A percentile compares a stretch with the other conserved stretches of the same genome.
Evolutionary conservation across 2,113 vertebrate species (phyloP).

Genomic region (Passer montanus): DNA sequence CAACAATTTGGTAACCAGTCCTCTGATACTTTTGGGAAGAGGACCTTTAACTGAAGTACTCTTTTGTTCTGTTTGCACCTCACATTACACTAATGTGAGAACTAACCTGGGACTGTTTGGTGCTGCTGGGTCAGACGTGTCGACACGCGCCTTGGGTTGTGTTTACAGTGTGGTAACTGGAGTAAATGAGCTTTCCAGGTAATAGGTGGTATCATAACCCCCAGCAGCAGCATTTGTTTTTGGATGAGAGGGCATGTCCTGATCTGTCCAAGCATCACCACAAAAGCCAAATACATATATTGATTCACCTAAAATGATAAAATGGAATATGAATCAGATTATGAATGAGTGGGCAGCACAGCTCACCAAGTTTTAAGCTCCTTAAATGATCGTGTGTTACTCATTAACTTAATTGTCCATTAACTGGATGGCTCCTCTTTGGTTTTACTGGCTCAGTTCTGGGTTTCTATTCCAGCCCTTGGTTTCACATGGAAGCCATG

Average conservation of each 20-base stretch:
- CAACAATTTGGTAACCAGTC: neutral
- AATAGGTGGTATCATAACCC: neutral
- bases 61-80: neutral
- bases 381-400: neutral
- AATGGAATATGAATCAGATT: neutral
- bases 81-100: neutral
- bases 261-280: neutral
- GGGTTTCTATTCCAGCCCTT: neutral
- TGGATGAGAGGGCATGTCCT: accelerated
- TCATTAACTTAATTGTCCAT: neutral
- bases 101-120: neutral
- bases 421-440: neutral
- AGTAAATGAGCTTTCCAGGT: neutral
- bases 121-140: neutral
- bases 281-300: neutral
- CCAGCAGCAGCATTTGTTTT: neutral
- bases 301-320: neutral
- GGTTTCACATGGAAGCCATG: neutral
- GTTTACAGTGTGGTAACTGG: neutral
- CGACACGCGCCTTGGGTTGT: neutral
- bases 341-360: neutral
- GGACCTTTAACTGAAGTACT: neutral
- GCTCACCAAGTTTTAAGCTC: neutral
- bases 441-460: neutral
- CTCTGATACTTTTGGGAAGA: neutral